Percentiles rank a stretch among this genome's conserved stretches.
Evolutionary conservation across 2,113 vertebrate species (phyloP).

Genomic region (Seriola dumerili): DNA sequence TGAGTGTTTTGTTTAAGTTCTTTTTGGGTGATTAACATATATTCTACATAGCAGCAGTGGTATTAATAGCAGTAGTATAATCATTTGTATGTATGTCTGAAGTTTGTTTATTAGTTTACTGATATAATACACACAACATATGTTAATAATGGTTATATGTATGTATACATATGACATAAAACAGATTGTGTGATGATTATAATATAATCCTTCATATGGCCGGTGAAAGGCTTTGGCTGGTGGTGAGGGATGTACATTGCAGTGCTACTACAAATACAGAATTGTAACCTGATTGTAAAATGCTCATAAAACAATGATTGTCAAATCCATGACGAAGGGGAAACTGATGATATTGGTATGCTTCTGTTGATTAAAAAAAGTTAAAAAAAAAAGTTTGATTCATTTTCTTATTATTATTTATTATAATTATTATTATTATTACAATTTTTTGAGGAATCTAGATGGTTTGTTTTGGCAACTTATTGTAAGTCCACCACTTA

Average conservation of each 20-base stretch:
- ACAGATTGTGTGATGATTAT: background rate
- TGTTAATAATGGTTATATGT: background rate
- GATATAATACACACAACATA: background rate
- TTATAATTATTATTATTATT: background rate
- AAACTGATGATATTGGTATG: background rate
- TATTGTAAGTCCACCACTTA: background rate
- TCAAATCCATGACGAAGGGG: background rate
- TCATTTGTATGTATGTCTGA: background rate
- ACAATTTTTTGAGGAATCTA: background rate
- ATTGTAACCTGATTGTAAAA: background rate
- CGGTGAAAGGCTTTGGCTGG: background rate
- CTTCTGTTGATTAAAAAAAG: background rate
- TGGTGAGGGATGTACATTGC: background rate
- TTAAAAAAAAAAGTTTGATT: background rate
- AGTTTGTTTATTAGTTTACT: background rate
- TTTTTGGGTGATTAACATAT: background rate
- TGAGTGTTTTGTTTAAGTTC: background rate
- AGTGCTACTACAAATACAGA: background rate
- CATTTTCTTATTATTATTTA: background rate
- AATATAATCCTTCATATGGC: background rate
- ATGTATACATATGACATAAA: background rate
- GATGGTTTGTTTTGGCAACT: background rate
- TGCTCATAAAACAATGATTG: background rate
- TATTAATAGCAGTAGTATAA: background rate
- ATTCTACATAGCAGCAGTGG: background rate